Evolutionary conservation across 1,140 invertebrate genomes (phyloP).

Genomic region (Oppia nitens): DNA sequence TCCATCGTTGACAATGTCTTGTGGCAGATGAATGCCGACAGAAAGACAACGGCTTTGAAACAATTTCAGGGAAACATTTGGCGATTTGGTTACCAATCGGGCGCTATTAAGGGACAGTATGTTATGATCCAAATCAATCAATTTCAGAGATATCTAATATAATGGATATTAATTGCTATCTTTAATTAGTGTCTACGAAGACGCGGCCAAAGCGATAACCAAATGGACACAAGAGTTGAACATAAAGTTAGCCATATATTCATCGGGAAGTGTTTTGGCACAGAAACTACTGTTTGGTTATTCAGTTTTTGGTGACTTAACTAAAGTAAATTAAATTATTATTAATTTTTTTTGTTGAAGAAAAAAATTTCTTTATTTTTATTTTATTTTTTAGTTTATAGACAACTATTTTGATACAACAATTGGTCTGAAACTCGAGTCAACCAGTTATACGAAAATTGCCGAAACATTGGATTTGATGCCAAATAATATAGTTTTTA

Average conservation of each 20-base stretch:
- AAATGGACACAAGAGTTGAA: slow-evolving; percentile 41
- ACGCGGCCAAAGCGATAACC: slow-evolving; percentile 54
- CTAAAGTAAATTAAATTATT: slow-evolving; percentile 32
- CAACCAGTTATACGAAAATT: slow-evolving; percentile 55
- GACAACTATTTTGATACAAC: slow-evolving; percentile 70
- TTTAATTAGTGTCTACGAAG: slow-evolving; percentile 57
- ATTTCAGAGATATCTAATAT: background rate
- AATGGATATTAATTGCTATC: background rate
- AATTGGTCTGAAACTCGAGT: slow-evolving; percentile 56
- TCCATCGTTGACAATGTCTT: slow-evolving; percentile 38
- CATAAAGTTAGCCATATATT: slow-evolving; percentile 66
- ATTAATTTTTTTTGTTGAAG: background rate
- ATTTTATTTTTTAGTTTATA: slow-evolving; percentile 37
- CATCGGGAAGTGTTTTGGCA: slow-evolving; percentile 73
- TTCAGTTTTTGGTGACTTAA: slow-evolving; percentile 54
- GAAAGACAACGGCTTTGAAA: slow-evolving; percentile 62
- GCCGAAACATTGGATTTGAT: slow-evolving; percentile 41
- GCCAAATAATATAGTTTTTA: slow-evolving; percentile 52
- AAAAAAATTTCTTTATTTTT: background rate
- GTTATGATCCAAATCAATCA: slow-evolving; percentile 29
- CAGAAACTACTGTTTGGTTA: slow-evolving; percentile 73
- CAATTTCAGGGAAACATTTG: slow-evolving; percentile 73
- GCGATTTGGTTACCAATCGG: slow-evolving; percentile 58
- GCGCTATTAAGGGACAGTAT: slow-evolving; percentile 69
- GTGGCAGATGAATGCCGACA: slow-evolving; percentile 61